These are phyloP conservation scores for Hippolais icterina DNA, from an alignment of 2,113 vertebrate genomes.

Conservation along the genomic window DNA sequence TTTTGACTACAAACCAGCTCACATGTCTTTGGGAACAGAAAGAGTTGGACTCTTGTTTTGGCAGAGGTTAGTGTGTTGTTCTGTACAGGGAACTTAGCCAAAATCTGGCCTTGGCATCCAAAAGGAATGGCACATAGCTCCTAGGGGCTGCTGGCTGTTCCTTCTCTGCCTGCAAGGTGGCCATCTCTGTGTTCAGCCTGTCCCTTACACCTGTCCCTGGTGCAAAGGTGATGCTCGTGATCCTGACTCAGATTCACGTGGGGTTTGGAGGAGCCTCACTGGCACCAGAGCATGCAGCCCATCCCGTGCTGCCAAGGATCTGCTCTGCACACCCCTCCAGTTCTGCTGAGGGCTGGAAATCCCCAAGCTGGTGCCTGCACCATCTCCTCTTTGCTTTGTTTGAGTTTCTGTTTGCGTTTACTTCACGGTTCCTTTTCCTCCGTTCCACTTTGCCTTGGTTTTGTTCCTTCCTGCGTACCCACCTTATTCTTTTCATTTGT, in stretches of 20 bases:
- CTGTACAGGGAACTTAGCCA: neutral
- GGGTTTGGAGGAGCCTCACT: neutral
- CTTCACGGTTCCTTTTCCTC: slow-evolving; percentile 58
- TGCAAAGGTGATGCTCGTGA: neutral
- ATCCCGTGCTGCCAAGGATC: neutral
- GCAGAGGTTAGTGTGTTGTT: neutral
- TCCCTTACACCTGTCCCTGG: neutral
- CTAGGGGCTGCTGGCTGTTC: neutral
- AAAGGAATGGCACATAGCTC: neutral
- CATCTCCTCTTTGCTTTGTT: slow-evolving; percentile 41
- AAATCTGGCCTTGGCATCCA: neutral
- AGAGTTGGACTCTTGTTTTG: neutral
- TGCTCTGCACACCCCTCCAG: neutral
- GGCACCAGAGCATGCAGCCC: neutral
- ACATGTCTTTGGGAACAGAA: neutral
- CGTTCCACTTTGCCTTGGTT: slow-evolving; percentile 16
- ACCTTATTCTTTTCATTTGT: slow-evolving; percentile 43
- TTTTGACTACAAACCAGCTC: neutral
- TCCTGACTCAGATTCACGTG: neutral
- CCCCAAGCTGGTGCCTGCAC: neutral
- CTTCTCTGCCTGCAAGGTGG: neutral
- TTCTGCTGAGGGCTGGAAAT: neutral
- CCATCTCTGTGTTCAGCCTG: neutral
- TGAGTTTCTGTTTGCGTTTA: slow-evolving; percentile 77
- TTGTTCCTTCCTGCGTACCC: slow-evolving; percentile 7